These are phyloP conservation scores for Cephus cinctus DNA, from an alignment of 1,140 invertebrate genomes.

Conservation along the genomic window DNA sequence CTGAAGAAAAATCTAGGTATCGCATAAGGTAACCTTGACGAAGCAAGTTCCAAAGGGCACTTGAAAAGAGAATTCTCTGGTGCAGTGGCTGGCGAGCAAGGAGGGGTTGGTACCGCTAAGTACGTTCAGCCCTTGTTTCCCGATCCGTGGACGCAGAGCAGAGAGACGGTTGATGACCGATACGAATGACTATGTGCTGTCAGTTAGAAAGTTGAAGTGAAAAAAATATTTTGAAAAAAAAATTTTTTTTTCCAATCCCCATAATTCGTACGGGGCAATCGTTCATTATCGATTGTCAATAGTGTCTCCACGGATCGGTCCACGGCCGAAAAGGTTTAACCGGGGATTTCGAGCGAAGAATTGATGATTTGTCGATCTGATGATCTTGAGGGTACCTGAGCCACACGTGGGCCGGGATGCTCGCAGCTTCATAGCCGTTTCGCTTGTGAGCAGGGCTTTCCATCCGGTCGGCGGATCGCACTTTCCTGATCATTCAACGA, in stretches of 20 bases:
- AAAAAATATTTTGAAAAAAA: too few relatives aligned
- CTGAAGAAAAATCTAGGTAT: too few relatives aligned
- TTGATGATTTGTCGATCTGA: conserved; percentile 32
- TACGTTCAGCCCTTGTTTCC: conserved; percentile 41
- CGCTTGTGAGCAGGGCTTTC: conserved; percentile 52
- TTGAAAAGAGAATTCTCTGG: conserved; percentile 28
- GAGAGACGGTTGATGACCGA: too few relatives aligned
- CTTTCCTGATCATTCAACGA: conserved; percentile 44
- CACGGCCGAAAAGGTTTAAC: too few relatives aligned
- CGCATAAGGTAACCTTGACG: too few relatives aligned
- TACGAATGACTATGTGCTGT: too few relatives aligned
- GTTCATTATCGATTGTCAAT: too few relatives aligned
- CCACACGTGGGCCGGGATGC: conserved; percentile 53
- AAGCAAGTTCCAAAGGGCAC: conserved; percentile 28
- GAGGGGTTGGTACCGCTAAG: conserved; percentile 44
- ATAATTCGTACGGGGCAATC: too few relatives aligned
- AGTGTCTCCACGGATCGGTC: too few relatives aligned
- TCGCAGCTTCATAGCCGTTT: conserved; percentile 53
- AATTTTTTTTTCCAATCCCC: too few relatives aligned
- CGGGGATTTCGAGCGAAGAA: too few relatives aligned
- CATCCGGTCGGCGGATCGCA: conserved; percentile 50
- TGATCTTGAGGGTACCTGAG: conserved; percentile 52
- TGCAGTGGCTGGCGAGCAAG: conserved; percentile 51
- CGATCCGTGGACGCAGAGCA: conserved; percentile 35
- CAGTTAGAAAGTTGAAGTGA: too few relatives aligned